phyloP scores from a whole-genome alignment of 2,113 vertebrate genomes.

The Oxyura jamaicensis region DNA sequence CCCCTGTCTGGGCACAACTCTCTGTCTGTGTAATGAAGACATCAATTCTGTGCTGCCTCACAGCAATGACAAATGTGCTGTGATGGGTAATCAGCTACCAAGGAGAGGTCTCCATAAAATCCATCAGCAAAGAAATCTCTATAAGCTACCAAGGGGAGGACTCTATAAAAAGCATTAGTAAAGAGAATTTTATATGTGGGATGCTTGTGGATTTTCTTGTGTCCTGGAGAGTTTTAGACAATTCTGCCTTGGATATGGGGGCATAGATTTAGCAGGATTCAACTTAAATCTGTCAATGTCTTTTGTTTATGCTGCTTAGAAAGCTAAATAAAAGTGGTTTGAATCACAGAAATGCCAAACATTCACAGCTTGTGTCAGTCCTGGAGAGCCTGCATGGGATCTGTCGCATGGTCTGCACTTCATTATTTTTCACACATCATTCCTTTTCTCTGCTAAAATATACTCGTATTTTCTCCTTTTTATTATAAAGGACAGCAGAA shows the following conservation, averaged over 20 bases:
- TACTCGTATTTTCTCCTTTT: not conserved
- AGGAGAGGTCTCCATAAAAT: not conserved
- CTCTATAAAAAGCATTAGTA: not conserved
- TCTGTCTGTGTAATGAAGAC: not conserved
- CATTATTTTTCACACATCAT: not conserved
- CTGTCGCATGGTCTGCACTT: not conserved
- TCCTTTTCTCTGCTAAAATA: not conserved
- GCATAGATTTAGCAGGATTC: not conserved
- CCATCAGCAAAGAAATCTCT: not conserved
- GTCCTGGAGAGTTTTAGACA: not conserved
- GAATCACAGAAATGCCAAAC: not conserved
- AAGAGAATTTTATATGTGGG: accelerated
- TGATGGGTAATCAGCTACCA: not conserved
- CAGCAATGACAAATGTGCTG: not conserved
- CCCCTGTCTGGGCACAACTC: not conserved
- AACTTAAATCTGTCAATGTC: not conserved
- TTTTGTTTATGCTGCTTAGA: not conserved
- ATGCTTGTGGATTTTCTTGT: not conserved
- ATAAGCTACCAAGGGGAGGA: too few relatives aligned
- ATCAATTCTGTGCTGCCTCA: not conserved
- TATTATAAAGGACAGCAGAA: not conserved
- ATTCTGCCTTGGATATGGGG: not conserved
- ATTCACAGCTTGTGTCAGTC: not conserved
- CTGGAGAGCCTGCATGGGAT: not conserved
- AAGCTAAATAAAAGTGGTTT: not conserved